Evolutionary conservation across 2,888 invertebrate species (phyloP).

Genomic region (Archaeoteleia sp.): DNA sequence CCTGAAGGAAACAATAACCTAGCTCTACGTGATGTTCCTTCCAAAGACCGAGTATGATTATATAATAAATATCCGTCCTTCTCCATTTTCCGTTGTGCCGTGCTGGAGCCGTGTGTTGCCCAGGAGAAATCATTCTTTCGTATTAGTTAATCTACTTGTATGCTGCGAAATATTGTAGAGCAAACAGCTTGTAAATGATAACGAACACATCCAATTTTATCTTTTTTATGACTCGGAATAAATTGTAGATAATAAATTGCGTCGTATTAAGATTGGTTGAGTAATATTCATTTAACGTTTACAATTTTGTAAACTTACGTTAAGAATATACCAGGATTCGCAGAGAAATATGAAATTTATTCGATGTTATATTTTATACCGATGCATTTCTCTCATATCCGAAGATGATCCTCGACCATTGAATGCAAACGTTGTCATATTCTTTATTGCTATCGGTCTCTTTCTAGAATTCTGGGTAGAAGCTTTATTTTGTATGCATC

Average conservation of each 20-base stretch:
- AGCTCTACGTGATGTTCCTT: constrained; percentile 64
- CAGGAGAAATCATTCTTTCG: constrained; percentile 47
- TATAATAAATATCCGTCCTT: constrained; percentile 49
- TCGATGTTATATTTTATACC: too few relatives aligned
- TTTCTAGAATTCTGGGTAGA: not conserved
- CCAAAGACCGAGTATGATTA: constrained; percentile 53
- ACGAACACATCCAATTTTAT: constrained; percentile 6
- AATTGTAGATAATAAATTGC: too few relatives aligned
- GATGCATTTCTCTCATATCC: not conserved
- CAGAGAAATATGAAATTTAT: not conserved
- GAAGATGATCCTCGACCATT: constrained; percentile 1
- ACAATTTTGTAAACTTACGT: too few relatives aligned
- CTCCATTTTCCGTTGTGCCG: constrained; percentile 17
- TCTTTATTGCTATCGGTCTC: constrained; percentile 10
- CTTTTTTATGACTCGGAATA: too few relatives aligned
- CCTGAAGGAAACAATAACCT: constrained; percentile 67
- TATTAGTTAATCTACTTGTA: constrained; percentile 28
- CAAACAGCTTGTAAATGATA: constrained; percentile 22
- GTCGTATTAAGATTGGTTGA: too few relatives aligned
- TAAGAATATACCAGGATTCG: not conserved
- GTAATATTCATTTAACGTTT: too few relatives aligned
- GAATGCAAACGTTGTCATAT: constrained; percentile 18
- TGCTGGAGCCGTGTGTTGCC: constrained; percentile 30
- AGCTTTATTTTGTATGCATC: constrained; percentile 16
- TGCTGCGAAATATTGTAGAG: constrained; percentile 6